Conservation (phyloP, 2,888 invertebrate genomes). For the Aphidoletes aphidimyza region DNA sequence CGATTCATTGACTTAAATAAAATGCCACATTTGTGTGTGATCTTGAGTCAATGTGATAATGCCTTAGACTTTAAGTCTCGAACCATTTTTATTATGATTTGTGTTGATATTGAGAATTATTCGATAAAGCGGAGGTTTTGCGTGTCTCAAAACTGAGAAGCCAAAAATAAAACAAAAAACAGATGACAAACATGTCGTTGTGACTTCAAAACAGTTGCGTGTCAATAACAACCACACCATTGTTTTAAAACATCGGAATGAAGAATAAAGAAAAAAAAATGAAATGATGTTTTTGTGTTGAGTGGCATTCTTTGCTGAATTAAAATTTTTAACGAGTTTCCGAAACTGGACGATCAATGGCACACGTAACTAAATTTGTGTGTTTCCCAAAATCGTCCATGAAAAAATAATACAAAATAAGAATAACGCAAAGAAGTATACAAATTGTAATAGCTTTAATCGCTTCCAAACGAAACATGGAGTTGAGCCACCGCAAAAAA, state of each 20-base stretch:
- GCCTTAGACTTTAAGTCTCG: no score
- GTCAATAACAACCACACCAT: slow-evolving; percentile 13
- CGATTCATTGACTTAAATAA: background rate
- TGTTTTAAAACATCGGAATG: background rate
- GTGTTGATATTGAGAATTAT: no score
- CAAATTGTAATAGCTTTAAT: slow-evolving; percentile 21
- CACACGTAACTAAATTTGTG: background rate
- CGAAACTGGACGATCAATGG: background rate
- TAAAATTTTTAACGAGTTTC: slow-evolving; percentile 8
- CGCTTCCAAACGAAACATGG: background rate
- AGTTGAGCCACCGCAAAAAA: background rate
- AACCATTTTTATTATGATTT: no score
- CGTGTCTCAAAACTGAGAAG: no score
- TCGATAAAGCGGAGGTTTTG: no score
- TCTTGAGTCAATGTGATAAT: no score
- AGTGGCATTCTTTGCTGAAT: background rate
- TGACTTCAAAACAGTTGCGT: slow-evolving; percentile 47
- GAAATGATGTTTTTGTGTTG: background rate
- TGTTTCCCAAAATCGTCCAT: background rate
- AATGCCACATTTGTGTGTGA: background rate
- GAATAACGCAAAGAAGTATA: background rate
- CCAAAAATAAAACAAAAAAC: no score
- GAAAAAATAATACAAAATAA: background rate
- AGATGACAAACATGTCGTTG: background rate
- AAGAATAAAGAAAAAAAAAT: background rate